A percentile compares a stretch with the other conserved stretches of the same genome.
Evolutionary conservation across 2,888 invertebrate genomes (phyloP).

Genomic region (Drosophila basisetae): DNA sequence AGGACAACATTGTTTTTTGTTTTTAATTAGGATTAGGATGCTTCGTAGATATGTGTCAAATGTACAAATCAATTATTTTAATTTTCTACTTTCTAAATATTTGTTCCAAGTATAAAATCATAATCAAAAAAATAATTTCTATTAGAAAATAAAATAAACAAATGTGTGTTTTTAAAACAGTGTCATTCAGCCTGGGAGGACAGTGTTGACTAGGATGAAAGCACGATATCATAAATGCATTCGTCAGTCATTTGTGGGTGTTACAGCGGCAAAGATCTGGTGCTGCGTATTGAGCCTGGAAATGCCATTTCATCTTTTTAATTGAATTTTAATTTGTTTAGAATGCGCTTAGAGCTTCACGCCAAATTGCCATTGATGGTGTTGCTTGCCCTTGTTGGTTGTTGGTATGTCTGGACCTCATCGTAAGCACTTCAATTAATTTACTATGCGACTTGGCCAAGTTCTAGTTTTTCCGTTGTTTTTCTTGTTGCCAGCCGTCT

Average conservation of each 20-base stretch:
- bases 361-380: slow-evolving; percentile 54
- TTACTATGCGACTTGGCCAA: slow-evolving; percentile 51
- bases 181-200: neutral
- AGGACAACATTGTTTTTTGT: neutral
- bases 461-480: slow-evolving; percentile 41
- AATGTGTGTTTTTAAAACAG: neutral
- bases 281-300: slow-evolving; percentile 63
- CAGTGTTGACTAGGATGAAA: slow-evolving; percentile 21
- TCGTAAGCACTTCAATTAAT: slow-evolving; percentile 57
- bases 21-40: neutral
- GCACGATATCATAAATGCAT: slow-evolving; percentile 17
- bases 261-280: slow-evolving; percentile 22
- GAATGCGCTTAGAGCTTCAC: slow-evolving; percentile 75
- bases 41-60: neutral
- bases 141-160: neutral
- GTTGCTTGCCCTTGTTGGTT: slow-evolving; percentile 8
- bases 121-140: neutral
- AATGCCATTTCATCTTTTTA: slow-evolving; percentile 84
- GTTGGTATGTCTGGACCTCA: slow-evolving; percentile 27
- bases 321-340: slow-evolving; percentile 84
- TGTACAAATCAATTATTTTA: neutral
- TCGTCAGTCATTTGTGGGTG: slow-evolving; percentile 13
- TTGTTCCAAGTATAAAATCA: neutral
- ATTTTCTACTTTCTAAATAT: neutral
- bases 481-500: slow-evolving; percentile 18